Evolutionary conservation across 2,113 vertebrate genomes (phyloP), one percentile per base, ranked within the genome.

Genomic region (Dipodomys merriami): DNA sequence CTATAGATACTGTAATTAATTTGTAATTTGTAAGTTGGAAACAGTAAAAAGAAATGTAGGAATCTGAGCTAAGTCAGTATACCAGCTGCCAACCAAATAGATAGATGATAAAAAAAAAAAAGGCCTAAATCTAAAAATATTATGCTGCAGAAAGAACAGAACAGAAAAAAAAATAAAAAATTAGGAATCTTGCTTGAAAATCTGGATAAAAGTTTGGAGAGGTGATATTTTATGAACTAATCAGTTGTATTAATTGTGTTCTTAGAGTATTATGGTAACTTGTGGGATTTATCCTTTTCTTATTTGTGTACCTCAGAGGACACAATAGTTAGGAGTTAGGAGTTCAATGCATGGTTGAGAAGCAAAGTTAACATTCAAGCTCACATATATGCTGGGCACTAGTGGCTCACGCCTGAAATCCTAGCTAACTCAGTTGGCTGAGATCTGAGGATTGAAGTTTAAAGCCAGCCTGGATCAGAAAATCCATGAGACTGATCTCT

Each of bases 311-410:
- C 78, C 29, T 94, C 18, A 33, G 79, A 67, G n/a, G 79, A 84
- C 60, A 84, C 60, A 69, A 12, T 86, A 27, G 46, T 83, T 90
- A 64, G 72, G 60, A 83, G 30, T n/a, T 60, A 39, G 3, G 53
- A 87, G 88, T 80, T 83, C 69, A 87, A 27, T 85, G 49, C 80
- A 57, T 39, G 20, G 76, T 91, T 94, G 35, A 88, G 86, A 77
- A 86, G 71, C 46, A 87, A 93, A 90, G 18, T 30, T 93, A 80
- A 44, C 68, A 85, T 82, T 49, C 49, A 49, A 49, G 49, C 49
- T 49, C 49, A 12, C 49, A 49, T 49, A 49, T 49, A 12, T 49
- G 49, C 49, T 49, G 49, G 49, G 49, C 12, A 12, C 49, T 11
- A 49, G 49, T 49, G 49, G 49, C 49, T 49, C 49, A 49, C 12